Percentiles rank a stretch among this genome's conserved stretches.
These are phyloP conservation scores for Globodera rostochiensis DNA, from an alignment of 1,140 invertebrate species.

Conservation along the genomic window DNA sequence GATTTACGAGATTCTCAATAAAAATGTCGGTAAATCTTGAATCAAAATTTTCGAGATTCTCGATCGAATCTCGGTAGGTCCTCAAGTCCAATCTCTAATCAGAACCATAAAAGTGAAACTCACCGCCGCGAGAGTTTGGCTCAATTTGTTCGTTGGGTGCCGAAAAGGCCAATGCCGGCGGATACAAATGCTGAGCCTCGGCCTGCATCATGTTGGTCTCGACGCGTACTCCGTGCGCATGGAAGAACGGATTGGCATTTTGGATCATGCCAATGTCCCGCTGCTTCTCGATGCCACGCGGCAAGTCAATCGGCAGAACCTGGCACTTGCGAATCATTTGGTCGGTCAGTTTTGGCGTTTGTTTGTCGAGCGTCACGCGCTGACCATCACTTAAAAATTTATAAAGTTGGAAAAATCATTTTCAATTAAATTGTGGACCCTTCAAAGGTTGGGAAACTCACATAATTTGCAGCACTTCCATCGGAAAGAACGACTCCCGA, in stretches of 20 bases:
- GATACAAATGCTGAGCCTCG: slow-evolving; percentile 18
- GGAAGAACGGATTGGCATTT: neutral
- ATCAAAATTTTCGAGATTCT: no score
- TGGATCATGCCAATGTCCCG: neutral
- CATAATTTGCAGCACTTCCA: slow-evolving; percentile 35
- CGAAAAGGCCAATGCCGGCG: slow-evolving; percentile 28
- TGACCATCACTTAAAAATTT: slow-evolving; percentile 10
- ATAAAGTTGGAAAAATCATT: no score
- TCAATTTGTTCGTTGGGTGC: slow-evolving; percentile 20
- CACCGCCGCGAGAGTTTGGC: slow-evolving; percentile 6
- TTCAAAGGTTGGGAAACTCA: neutral
- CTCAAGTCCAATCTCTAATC: no score
- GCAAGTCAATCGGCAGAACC: slow-evolving; percentile 28
- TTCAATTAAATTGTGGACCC: no score
- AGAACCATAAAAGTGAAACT: no score
- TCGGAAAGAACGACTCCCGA: slow-evolving; percentile 29
- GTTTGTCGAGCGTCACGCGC: slow-evolving; percentile 13
- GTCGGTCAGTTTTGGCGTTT: no score
- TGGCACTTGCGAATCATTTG: slow-evolving; percentile 36
- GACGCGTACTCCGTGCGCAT: slow-evolving; percentile 32
- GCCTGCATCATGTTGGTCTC: slow-evolving; percentile 23
- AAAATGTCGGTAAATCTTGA: no score
- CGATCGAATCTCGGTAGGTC: no score
- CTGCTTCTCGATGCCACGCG: slow-evolving; percentile 23
- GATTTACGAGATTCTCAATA: no score